Evolutionary conservation across 1,140 invertebrate species (phyloP).

Genomic region (Diabrotica undecimpunctata): DNA sequence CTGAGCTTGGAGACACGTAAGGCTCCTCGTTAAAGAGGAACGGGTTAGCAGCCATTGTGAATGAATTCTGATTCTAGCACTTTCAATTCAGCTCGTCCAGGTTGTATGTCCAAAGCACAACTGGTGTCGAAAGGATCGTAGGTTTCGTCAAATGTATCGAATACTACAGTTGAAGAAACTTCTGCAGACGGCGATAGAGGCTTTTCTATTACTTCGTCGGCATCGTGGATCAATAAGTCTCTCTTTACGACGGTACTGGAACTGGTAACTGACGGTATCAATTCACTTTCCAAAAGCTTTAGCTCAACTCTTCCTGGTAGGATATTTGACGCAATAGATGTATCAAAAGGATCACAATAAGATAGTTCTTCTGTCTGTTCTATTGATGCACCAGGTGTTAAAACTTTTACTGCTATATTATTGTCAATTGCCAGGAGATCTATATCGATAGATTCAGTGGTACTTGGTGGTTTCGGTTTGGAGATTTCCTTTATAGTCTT

Average conservation of each 20-base stretch:
- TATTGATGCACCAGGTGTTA: constrained; percentile 52
- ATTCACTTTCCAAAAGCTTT: constrained; percentile 70
- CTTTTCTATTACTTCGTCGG: constrained; percentile 38
- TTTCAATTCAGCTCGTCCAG: constrained; percentile 59
- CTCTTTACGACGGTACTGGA: constrained; percentile 2
- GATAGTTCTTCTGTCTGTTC: constrained; percentile 46
- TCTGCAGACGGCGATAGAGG: constrained; percentile 46
- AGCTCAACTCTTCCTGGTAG: constrained; percentile 73
- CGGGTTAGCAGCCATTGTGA: constrained; percentile 65
- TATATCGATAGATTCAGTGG: constrained; percentile 38
- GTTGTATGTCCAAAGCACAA: constrained; percentile 54
- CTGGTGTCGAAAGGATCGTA: constrained; percentile 68
- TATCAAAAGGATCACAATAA: constrained; percentile 73
- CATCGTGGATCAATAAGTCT: constrained; percentile 25
- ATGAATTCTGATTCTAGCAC: constrained; percentile 58
- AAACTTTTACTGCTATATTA: constrained; percentile 56
- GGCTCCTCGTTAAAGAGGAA: constrained; percentile 71
- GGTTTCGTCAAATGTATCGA: constrained; percentile 41
- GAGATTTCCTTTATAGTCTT: constrained; percentile 35
- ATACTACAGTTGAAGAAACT: neutral
- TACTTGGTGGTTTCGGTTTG: constrained; percentile 34
- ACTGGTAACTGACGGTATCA: constrained; percentile 45
- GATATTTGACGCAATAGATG: constrained; percentile 68
- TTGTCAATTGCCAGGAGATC: constrained; percentile 60
- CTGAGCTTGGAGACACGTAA: constrained; percentile 46